Percentiles rank a stretch among this genome's conserved stretches.
Evolutionary conservation across 2,888 invertebrate genomes (phyloP).

Genomic region (Oligia strigilis): DNA sequence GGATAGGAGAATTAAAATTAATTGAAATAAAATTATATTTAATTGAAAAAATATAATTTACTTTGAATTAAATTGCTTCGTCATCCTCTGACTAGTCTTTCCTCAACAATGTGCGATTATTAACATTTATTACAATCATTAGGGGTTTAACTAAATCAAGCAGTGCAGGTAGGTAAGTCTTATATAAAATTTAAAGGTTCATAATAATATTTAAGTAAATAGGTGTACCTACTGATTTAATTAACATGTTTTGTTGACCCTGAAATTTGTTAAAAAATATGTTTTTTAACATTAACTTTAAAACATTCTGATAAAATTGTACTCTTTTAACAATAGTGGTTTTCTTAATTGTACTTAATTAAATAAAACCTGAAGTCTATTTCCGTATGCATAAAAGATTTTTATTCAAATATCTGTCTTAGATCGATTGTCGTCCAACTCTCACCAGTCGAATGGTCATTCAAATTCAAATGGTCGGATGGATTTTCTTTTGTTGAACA

Average conservation of each 20-base stretch:
- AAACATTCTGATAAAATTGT: conserved; percentile 13
- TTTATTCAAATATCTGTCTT: conserved; percentile 26
- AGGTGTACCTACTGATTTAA: not conserved
- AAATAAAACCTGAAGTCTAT: not conserved
- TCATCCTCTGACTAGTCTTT: not conserved
- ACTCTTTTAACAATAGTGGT: conserved; percentile 1
- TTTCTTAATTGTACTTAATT: conserved; percentile 1
- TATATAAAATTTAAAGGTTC: not conserved
- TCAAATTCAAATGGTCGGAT: conserved; percentile 27
- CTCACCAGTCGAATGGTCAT: conserved; percentile 26
- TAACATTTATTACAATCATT: not conserved
- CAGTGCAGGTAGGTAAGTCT: not conserved
- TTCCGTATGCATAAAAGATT: conserved; percentile 28
- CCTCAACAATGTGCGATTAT: not conserved
- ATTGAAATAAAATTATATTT: not conserved
- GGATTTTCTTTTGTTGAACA: conserved; percentile 13
- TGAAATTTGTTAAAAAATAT: not conserved
- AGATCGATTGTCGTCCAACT: conserved; percentile 21
- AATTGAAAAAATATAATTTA: not conserved
- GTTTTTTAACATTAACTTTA: not conserved
- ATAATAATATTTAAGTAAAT: not conserved
- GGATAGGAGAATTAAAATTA: conserved; percentile 1
- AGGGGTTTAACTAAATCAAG: not conserved
- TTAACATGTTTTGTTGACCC: conserved; percentile 5
- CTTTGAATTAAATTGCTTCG: not conserved